A percentile compares a stretch with the other conserved stretches of the same genome.
These are phyloP conservation scores for Mythimna impura DNA, from an alignment of 2,888 invertebrate species.

Conservation along the genomic window DNA sequence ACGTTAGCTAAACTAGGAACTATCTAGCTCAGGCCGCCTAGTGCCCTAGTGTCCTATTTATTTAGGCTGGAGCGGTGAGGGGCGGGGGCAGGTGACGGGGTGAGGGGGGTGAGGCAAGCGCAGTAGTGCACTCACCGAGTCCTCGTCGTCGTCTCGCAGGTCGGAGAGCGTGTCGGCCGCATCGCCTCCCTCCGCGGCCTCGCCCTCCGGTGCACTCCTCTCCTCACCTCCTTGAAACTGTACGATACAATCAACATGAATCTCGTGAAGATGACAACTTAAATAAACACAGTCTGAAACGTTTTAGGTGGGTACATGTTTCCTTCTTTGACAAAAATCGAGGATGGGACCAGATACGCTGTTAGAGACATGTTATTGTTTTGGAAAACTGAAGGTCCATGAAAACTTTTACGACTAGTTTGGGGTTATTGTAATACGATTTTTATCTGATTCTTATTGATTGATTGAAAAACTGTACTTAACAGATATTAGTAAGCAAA, in stretches of 20 bases:
- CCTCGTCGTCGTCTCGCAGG: slow-evolving; percentile 91
- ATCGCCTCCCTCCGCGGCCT: slow-evolving; percentile 78
- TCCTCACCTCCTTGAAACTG: slow-evolving; percentile 84
- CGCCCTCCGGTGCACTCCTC: slow-evolving; percentile 77
- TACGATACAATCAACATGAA: slow-evolving; percentile 46
- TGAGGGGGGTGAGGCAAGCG: slow-evolving; percentile 54
- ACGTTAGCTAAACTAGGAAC: slow-evolving; percentile 71
- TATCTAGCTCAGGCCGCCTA: slow-evolving; percentile 77
- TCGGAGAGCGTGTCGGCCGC: slow-evolving; percentile 86
- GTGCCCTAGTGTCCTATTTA: slow-evolving; percentile 85
- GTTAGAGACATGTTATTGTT: not conserved
- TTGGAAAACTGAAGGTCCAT: not conserved
- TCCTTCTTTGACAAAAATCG: slow-evolving; percentile 11
- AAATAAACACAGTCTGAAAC: slow-evolving; percentile 25
- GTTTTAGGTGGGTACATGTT: not conserved
- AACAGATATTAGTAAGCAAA: not conserved
- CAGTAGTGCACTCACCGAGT: slow-evolving; percentile 92
- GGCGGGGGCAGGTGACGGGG: slow-evolving; percentile 52
- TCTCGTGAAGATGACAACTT: slow-evolving; percentile 26
- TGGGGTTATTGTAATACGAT: not conserved
- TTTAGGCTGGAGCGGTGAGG: slow-evolving; percentile 70
- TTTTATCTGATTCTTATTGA: not conserved
- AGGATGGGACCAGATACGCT: not conserved
- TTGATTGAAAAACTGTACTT: not conserved
- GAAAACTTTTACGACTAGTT: not conserved